Conservation (phyloP, 2,797 vertebrate genomes). For the Ambastaia sidthimunki region DNA sequence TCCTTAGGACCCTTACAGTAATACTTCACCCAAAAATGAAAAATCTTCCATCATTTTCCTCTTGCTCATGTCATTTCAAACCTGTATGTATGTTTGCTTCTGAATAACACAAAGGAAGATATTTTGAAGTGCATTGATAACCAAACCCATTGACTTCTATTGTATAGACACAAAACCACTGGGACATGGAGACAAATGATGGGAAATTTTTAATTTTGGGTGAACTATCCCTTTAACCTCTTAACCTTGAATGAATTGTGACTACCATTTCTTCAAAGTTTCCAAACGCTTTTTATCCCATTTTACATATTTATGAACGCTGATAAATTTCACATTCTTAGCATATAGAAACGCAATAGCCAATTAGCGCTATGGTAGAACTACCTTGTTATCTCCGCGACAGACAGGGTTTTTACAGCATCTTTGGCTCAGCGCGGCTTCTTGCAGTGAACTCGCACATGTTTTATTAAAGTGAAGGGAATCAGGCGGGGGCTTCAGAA, state of each 20-base stretch:
- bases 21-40: no score
- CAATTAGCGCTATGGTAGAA: slow-evolving; percentile 58
- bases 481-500: slow-evolving; percentile 54
- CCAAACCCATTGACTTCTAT: no score
- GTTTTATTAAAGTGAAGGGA: slow-evolving; percentile 63
- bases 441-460: slow-evolving; percentile 38
- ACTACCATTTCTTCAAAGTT: neutral
- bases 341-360: slow-evolving; percentile 51
- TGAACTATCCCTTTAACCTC: neutral
- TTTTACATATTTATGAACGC: slow-evolving; percentile 25
- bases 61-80: no score
- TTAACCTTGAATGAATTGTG: slow-evolving; percentile 8
- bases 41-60: no score
- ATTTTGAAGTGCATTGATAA: no score
- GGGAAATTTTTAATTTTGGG: no score
- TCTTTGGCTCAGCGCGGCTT: slow-evolving; percentile 38
- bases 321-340: slow-evolving; percentile 35
- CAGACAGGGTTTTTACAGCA: slow-evolving; percentile 54
- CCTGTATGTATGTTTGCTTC: no score
- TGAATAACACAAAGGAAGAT: no score
- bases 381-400: slow-evolving; percentile 54
- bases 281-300: slow-evolving; percentile 44
- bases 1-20: neutral
- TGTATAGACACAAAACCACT: no score
- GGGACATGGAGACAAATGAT: no score